Percentiles rank a stretch among this genome's conserved stretches.
phyloP scores from a whole-genome alignment of 2,113 vertebrate genomes.

The Capreolus pygargus region DNA sequence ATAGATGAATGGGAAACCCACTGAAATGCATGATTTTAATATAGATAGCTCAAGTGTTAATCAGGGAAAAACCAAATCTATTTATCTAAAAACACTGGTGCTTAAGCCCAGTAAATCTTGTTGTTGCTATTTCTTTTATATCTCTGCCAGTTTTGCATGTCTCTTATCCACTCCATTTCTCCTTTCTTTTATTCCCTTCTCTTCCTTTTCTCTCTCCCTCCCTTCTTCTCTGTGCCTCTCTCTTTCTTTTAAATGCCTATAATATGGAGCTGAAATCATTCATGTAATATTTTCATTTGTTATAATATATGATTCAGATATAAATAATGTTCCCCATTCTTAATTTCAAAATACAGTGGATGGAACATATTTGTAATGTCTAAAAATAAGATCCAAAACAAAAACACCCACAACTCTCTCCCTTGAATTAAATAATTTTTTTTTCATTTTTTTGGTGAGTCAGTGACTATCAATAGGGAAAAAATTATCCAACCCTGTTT shows the following conservation, averaged over 20 bases:
- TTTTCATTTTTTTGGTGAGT: conserved; percentile 36
- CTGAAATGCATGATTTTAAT: neutral
- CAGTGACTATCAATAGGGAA: conserved; percentile 37
- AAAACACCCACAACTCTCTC: conserved; percentile 63
- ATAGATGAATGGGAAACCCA: neutral
- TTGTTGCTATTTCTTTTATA: neutral
- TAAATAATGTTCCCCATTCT: conserved; percentile 58
- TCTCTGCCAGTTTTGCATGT: neutral
- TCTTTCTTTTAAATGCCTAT: neutral
- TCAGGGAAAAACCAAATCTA: neutral
- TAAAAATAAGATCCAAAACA: conserved; percentile 71
- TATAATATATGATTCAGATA: conserved; percentile 48
- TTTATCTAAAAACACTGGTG: neutral
- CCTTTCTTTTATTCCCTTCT: neutral
- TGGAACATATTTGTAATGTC: conserved; percentile 67
- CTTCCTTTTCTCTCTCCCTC: neutral
- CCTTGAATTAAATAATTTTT: conserved; percentile 16
- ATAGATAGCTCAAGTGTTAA: neutral
- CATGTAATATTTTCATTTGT: conserved; percentile 15
- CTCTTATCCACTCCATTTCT: neutral
- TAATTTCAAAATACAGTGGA: conserved; percentile 52
- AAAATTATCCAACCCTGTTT: neutral
- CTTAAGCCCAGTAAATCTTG: neutral
- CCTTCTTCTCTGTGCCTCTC: neutral
- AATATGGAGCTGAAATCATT: conserved; percentile 23